Percentiles rank a stretch among this genome's conserved stretches.
These are phyloP conservation scores for Trogon surrucura DNA, from an alignment of 2,113 vertebrate genomes.

Conservation along the genomic window DNA sequence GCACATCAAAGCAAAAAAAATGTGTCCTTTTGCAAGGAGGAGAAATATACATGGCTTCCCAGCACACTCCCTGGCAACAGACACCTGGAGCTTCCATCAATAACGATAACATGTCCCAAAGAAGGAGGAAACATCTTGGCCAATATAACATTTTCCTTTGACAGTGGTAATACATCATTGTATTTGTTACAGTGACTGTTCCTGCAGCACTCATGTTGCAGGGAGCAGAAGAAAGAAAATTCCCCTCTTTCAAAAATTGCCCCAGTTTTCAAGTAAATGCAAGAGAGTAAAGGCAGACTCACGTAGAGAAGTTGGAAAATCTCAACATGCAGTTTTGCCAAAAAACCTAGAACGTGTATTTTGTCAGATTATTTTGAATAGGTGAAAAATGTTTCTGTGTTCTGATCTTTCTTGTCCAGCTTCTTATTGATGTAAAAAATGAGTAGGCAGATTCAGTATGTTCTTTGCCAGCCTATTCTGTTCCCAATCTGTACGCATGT, in stretches of 20 bases:
- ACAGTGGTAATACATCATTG: slow-evolving; percentile 1
- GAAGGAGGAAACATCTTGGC: background rate
- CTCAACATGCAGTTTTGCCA: background rate
- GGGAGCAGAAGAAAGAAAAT: background rate
- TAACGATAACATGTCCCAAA: background rate
- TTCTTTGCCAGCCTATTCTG: background rate
- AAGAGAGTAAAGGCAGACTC: background rate
- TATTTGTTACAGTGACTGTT: background rate
- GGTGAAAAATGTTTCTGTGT: background rate
- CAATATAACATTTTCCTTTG: background rate
- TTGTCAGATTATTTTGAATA: background rate
- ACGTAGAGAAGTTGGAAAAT: background rate
- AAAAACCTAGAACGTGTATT: background rate
- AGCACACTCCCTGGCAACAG: background rate
- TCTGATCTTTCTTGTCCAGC: background rate
- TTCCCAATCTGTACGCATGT: background rate
- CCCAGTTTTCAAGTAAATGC: background rate
- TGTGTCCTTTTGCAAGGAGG: background rate
- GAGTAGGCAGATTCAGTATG: background rate
- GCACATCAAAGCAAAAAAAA: background rate
- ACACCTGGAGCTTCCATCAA: background rate
- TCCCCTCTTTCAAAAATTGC: background rate
- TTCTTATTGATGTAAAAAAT: background rate
- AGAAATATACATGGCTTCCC: background rate
- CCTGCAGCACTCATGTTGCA: background rate